Evolutionary conservation across 1,140 invertebrate genomes (phyloP), one percentile per base, ranked within the genome.

Genomic region (Drosophila azteca): DNA sequence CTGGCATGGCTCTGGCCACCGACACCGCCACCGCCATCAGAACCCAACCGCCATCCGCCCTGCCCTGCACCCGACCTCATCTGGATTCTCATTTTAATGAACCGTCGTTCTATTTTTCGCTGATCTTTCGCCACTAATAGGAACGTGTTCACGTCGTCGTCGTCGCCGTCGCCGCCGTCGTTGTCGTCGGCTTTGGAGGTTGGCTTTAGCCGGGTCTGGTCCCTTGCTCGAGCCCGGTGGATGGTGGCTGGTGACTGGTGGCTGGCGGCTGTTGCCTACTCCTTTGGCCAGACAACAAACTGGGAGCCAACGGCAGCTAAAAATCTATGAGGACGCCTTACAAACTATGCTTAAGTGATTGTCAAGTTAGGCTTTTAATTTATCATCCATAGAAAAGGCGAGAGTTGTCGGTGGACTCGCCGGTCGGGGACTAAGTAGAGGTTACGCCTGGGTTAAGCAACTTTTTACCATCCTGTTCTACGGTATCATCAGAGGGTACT

Each of bases 341-440:
- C 90, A 91, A 91, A 91, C 90, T 91, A 90, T 84, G 85, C 90
- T 91, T 91, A 91, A 91, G 90, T 91, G 90, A 91, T 91, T 91
- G 90, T 91, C 90, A 91, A 91, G 90, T 91, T 91, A 90, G 90
- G 90, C 90, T 91, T 91, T 91, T 91, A 91, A 91, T 91, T 91
- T 91, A 91, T 91, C 90, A 91, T 91, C 85, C 85, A 91, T 91
- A 91, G 90, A 91, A 90, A 91, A 91, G 77, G 79, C 79, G 71
- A 62, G 78, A 80, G 69, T 55, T 65, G 66, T 75, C 77, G 53
- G 51, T 61, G 73, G 68, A 66, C 62, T 60, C 45, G 71, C 66
- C 67, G 70, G 59, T 74, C 70, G 73, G 63, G 53, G 83, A 76
- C 83, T 87, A 88, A 87, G 83, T 88, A 88, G 83, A 87, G 83